Evolutionary conservation across 2,113 vertebrate species (phyloP).

Genomic region (Oncorhynchus clarkii): DNA sequence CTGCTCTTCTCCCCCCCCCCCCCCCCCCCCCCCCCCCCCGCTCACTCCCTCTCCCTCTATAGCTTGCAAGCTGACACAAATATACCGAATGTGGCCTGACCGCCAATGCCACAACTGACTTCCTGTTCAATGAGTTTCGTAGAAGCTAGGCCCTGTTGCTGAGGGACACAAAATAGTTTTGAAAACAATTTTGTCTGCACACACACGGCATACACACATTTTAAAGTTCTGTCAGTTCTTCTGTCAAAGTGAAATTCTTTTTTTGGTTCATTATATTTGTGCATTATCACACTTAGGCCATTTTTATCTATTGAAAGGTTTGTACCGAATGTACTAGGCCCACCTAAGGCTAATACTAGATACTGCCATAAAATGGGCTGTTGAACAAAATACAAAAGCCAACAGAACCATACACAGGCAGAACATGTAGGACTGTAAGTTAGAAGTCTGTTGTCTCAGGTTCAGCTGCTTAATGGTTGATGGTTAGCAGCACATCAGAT

Average conservation of each 20-base stretch:
- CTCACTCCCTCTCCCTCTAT: constrained; percentile 26
- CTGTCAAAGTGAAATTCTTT: not conserved
- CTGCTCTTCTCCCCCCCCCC: not conserved
- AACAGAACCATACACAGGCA: not conserved
- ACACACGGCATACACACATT: not conserved
- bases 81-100: constrained; percentile 67
- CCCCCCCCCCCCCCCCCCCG: not conserved
- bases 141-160: constrained; percentile 57
- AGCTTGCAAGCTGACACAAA: constrained; percentile 65
- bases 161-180: constrained; percentile 51
- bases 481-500: not conserved
- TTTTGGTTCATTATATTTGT: not conserved
- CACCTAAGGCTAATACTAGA: not conserved
- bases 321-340: not conserved
- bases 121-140: constrained; percentile 73
- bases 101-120: constrained; percentile 76
- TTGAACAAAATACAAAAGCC: not conserved
- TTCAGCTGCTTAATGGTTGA: constrained; percentile 3
- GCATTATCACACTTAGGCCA: not conserved
- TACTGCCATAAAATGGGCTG: no score
- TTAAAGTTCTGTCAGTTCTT: not conserved
- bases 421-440: not conserved
- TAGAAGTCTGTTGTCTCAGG: not conserved
- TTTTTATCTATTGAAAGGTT: not conserved
- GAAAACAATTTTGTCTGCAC: constrained; percentile 22